phyloP scores from a whole-genome alignment of 2,113 vertebrate species.

The Chunga burmeisteri region DNA sequence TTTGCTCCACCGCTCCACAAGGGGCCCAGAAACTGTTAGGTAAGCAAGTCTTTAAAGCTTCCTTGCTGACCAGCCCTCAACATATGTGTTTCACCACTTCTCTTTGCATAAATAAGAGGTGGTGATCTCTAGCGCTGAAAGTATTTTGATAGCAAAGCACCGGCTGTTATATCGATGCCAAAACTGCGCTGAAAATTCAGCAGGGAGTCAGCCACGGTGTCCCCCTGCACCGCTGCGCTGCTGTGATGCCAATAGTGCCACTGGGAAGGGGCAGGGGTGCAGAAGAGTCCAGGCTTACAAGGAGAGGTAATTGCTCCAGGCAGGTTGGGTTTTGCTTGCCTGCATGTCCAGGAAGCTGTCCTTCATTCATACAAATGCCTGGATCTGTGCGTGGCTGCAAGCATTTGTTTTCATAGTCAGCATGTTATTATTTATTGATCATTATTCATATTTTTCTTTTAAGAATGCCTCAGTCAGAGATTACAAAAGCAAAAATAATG shows the following conservation, averaged over 20 bases:
- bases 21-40: neutral
- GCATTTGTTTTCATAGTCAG: neutral
- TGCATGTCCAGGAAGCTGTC: neutral
- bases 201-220: rapidly evolving
- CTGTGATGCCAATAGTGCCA: rapidly evolving
- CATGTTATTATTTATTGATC: neutral
- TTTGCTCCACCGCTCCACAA: neutral
- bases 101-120: neutral
- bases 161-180: rapidly evolving
- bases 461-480: neutral
- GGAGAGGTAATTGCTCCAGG: neutral
- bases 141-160: neutral
- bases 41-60: neutral
- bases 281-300: neutral
- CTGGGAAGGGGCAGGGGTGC: neutral
- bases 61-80: neutral
- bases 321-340: neutral
- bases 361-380: neutral
- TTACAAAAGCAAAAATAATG: neutral
- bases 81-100: neutral
- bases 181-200: neutral
- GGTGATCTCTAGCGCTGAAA: neutral
- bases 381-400: neutral
- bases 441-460: neutral
- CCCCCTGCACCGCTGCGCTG: rapidly evolving